These are phyloP conservation scores for Anthoptus insignis DNA, from an alignment of 2,888 invertebrate species.

Conservation along the genomic window DNA sequence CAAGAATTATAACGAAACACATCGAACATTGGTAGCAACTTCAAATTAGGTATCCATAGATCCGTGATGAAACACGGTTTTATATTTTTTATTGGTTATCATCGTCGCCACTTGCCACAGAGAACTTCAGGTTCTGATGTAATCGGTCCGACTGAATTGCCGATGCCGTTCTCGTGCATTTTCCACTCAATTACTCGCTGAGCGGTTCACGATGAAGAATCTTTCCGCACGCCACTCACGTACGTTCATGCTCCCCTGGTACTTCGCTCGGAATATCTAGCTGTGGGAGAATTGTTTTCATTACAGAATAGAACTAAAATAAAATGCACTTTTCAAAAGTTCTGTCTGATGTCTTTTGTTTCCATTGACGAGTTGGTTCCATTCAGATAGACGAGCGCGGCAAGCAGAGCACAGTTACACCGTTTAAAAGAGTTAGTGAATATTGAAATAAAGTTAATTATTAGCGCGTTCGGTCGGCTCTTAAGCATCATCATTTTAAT, in stretches of 20 bases:
- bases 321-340: conserved; percentile 5
- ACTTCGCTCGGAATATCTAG: conserved; percentile 8
- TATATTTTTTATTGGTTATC: conserved; percentile 1
- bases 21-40: too few species aligned
- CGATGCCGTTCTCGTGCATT: conserved; percentile 31
- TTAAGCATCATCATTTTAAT: too few species aligned
- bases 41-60: too few species aligned
- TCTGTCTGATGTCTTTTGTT: too few species aligned
- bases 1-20: too few species aligned
- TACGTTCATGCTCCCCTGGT: conserved; percentile 22
- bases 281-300: conserved; percentile 18
- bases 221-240: conserved; percentile 29
- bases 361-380: too few species aligned
- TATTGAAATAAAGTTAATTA: too few species aligned
- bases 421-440: too few species aligned
- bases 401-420: too few species aligned
- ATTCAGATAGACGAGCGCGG: too few species aligned
- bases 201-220: conserved; percentile 29
- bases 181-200: conserved; percentile 32
- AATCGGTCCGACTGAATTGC: conserved; percentile 24
- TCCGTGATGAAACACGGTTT: too few species aligned
- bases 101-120: background rate
- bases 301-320: background rate
- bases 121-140: background rate
- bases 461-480: too few species aligned